Conservation (phyloP, 2,888 invertebrate species). For the Sesamia inferens region DNA sequence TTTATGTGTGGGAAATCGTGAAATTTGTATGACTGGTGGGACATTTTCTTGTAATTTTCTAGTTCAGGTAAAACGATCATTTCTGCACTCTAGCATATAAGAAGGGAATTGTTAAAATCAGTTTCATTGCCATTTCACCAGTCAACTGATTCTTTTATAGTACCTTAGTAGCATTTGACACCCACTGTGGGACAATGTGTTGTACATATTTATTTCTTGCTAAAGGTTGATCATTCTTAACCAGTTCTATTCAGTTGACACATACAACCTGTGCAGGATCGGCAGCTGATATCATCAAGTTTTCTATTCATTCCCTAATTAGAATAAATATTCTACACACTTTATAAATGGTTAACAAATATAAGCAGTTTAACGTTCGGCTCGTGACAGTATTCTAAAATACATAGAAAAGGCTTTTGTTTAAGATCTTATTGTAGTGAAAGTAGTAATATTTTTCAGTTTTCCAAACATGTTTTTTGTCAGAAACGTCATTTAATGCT, state of each 20-base stretch:
- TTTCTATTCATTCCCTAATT: conserved; percentile 28
- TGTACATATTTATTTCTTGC: conserved; percentile 12
- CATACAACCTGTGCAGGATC: conserved; percentile 38
- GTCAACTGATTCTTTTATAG: not conserved
- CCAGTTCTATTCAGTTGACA: conserved; percentile 7
- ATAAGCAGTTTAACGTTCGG: conserved; percentile 12
- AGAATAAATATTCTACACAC: conserved; percentile 13
- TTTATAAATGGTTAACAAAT: conserved; percentile 19
- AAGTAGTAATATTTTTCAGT: not conserved
- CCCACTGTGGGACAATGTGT: conserved; percentile 8
- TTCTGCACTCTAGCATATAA: not conserved
- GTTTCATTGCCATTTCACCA: conserved; percentile 1
- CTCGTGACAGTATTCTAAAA: not conserved
- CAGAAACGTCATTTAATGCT: conserved; percentile 4
- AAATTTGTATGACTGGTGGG: conserved; percentile 16
- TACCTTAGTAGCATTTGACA: conserved; percentile 1
- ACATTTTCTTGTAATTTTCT: not conserved
- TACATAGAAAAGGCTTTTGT: not conserved
- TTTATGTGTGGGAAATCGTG: conserved; percentile 22
- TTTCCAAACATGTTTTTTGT: conserved; percentile 13
- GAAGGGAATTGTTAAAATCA: not conserved
- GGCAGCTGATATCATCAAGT: conserved; percentile 43
- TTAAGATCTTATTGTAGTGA: not conserved
- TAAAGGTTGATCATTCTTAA: conserved; percentile 15
- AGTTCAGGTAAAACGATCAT: not conserved